Base-by-base conservation (phyloP, 2,797 vertebrate genomes). In the Phyllotis vaccarum region DNA sequence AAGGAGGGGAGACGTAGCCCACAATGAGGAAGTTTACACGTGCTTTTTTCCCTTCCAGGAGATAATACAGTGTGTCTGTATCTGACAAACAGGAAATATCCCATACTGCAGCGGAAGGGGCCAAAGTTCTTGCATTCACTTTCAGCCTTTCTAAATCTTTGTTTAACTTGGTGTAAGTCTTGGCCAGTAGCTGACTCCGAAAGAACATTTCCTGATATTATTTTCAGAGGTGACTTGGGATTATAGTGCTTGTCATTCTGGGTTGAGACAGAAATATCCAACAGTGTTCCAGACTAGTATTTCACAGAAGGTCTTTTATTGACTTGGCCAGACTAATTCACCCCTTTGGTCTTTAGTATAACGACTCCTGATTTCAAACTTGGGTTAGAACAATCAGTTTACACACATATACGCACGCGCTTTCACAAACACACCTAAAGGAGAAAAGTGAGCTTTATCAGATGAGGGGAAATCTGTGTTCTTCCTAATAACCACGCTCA, bases 21-120 rank as follows among this genome's bases (percentile, higher is more conserved):
- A 49, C 22, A 83, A 54, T 19, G 74, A 60, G 17, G 40, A 89
- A 85, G 34, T 86, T 87, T 79, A 21, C n/a, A 75, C 80, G 70
- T n/a, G 56, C 43, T 83, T 87, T 90, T 24, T 49, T 49, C 9
- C 46, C 68, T 89, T 96, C 76, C 85, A 79, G 58, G 46, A 64
- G 76, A 70, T 58, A 17, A 94, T 54, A 70, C 46, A 11, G n/a
- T 52, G 16, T 27, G 89, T 64, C 92, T 54, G 68, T 96, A 58
- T 94, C 94, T 97, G 96, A 92, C 68, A 97, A 98, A 94, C 62
- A 96, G 90, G 93, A 97, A 97, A 62, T 70, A 54, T 94, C 96
- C 70, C 79, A 81, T 58, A 34, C 83, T 92, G 9, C 86, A 90
- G 66, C 43, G 78, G 89, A 54, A 89, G 85, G 24, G 92, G 49